Conservation (phyloP, 2,888 invertebrate species). For the Malthinus flaveolus region DNA sequence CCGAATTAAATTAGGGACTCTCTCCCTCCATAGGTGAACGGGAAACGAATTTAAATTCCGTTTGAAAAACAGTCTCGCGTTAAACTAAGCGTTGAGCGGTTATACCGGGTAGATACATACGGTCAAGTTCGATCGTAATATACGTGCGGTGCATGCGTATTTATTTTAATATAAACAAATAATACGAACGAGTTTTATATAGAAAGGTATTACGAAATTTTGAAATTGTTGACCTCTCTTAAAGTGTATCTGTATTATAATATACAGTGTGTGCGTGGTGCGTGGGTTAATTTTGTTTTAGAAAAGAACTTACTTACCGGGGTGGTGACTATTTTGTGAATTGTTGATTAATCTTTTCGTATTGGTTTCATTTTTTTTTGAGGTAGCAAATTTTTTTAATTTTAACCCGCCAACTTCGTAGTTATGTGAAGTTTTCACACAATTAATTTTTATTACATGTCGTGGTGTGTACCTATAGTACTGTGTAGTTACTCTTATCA, state of each 20-base stretch:
- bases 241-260: neutral
- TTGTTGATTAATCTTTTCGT: too few relatives aligned
- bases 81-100: slow-evolving; percentile 6
- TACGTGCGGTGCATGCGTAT: slow-evolving; percentile 21
- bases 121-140: slow-evolving; percentile 5
- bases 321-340: too few relatives aligned
- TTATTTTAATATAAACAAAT: slow-evolving; percentile 22
- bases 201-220: slow-evolving; percentile 16
- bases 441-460: too few relatives aligned
- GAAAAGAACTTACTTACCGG: too few relatives aligned
- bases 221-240: slow-evolving; percentile 19
- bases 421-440: too few relatives aligned
- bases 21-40: slow-evolving; percentile 21
- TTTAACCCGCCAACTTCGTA: too few relatives aligned
- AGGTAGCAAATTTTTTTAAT: too few relatives aligned
- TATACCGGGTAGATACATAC: slow-evolving; percentile 2
- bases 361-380: too few relatives aligned
- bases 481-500: too few relatives aligned
- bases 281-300: neutral
- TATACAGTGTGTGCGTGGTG: neutral
- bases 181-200: slow-evolving; percentile 15
- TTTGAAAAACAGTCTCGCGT: slow-evolving; percentile 24
- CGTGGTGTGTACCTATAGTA: too few relatives aligned
- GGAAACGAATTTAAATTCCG: slow-evolving; percentile 25
- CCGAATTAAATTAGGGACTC: slow-evolving; percentile 20